These are phyloP conservation scores for Nymphalis c-album DNA, from an alignment of 2,888 invertebrate genomes.

Conservation along the genomic window DNA sequence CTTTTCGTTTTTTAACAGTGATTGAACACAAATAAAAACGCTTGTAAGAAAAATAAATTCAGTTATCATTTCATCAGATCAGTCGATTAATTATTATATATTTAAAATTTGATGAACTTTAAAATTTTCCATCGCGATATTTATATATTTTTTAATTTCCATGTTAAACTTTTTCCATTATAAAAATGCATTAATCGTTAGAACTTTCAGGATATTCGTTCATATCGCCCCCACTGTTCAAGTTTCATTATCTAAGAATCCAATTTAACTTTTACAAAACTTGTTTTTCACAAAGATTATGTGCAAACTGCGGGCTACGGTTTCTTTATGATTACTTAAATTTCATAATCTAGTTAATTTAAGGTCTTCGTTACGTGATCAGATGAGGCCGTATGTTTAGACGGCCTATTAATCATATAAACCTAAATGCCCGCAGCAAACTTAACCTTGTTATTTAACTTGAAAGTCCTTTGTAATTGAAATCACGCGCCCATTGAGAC, in stretches of 20 bases:
- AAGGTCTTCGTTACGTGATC: neutral
- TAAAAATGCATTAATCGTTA: slow-evolving; percentile 12
- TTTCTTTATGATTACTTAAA: slow-evolving; percentile 20
- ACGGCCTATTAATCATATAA: slow-evolving; percentile 34
- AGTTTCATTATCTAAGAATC: slow-evolving; percentile 33
- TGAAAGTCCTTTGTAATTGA: slow-evolving; percentile 35
- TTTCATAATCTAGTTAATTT: slow-evolving; percentile 17
- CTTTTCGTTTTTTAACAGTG: too few species aligned
- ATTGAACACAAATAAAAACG: too few species aligned
- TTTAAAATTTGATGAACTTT: neutral
- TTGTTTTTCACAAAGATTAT: slow-evolving; percentile 32
- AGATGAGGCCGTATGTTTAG: slow-evolving; percentile 4
- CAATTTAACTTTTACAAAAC: slow-evolving; percentile 37
- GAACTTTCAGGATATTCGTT: slow-evolving; percentile 17
- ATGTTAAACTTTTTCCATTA: slow-evolving; percentile 5
- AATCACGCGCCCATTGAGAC: slow-evolving; percentile 36
- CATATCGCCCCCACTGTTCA: slow-evolving; percentile 21
- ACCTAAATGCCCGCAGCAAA: slow-evolving; percentile 30
- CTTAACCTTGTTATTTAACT: slow-evolving; percentile 36
- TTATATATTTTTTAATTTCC: neutral
- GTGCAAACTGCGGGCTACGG: slow-evolving; percentile 23
- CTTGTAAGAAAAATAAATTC: too few species aligned
- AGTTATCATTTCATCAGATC: neutral
- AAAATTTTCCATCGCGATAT: neutral
- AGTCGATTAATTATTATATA: neutral